Base-by-base conservation (phyloP, 2,888 invertebrate genomes). In the Deladenus siricidicola region DNA sequence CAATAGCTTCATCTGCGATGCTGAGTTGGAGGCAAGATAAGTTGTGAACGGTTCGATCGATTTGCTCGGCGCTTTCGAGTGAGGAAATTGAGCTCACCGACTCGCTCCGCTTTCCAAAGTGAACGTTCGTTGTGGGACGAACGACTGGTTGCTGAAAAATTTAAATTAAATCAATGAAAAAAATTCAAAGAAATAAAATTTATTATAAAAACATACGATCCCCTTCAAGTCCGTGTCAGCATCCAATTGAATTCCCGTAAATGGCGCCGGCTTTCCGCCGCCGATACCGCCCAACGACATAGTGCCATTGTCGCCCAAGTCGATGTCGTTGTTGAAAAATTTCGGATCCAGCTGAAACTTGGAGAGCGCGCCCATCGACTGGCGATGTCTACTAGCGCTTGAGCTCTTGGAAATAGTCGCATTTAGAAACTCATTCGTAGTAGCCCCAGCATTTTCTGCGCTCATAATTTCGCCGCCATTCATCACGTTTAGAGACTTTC, bases 21-120 rank as follows among this genome's bases (percentile, higher is more conserved):
- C 68, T 70, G 4, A 64, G 34, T n/a, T 65, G 34, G 10, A 60
- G 62, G 24, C 64, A 65, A 10, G 70, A 70, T 6, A 72, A 62
- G 56, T 72, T 72, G 55, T 70, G 68, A 52, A 74, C 70, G 24
- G 66, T 69, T 50, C 70, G 57, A 43, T 71, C 68, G 19, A 73
- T 63, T 47, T 69, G 70, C 58, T 72, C 70, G 28, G 42, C 44
- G 45, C 60, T 64, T 48, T 64, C 64, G 30, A 64, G 26, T 0
- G 64, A 65, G 4, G 63, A 45, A 19, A 64, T 64, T 19, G 64
- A 64, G 24, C 54, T 49, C 0, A 58, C 52, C 1, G 64, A 64
- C 24, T 64, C 62, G 39, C 58, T 59, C 3, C 64, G 52, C 6
- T 53, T 57, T 23, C 58, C 47, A 50, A 60, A 60, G 29, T 58